Percentiles rank a stretch among this genome's conserved stretches.
Conservation (phyloP, 2,113 vertebrate genomes). For the Podocnemis expansa region DNA sequence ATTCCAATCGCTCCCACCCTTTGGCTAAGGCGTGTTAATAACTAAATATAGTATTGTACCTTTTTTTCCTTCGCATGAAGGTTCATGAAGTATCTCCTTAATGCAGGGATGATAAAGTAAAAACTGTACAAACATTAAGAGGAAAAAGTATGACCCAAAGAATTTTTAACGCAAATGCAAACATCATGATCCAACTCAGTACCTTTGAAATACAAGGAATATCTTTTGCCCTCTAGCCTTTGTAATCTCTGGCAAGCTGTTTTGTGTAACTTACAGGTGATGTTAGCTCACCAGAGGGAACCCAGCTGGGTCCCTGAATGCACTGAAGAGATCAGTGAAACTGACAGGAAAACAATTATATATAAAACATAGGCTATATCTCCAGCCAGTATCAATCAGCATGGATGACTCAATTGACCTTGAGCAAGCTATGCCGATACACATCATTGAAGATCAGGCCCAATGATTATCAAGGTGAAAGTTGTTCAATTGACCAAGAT, state of each 20-base stretch:
- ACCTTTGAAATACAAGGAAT: not conserved
- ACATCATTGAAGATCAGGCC: not conserved
- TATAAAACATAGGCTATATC: not conserved
- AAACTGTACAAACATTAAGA: not conserved
- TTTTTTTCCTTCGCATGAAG: not conserved
- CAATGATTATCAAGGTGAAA: rapidly evolving
- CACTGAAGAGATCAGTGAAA: not conserved
- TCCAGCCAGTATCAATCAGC: not conserved
- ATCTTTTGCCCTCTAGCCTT: not conserved
- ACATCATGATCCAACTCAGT: not conserved
- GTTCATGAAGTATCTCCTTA: not conserved
- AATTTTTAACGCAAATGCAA: not conserved
- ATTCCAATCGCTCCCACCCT: not conserved
- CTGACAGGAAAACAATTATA: not conserved
- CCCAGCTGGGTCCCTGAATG: not conserved
- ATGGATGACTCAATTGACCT: not conserved
- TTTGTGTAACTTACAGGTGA: rapidly evolving
- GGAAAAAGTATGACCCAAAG: not conserved
- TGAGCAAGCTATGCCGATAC: not conserved
- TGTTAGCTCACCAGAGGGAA: not conserved
- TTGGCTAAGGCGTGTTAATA: not conserved
- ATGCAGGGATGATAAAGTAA: not conserved
- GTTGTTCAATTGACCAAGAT: not conserved
- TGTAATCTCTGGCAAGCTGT: too few species aligned
- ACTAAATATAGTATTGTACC: not conserved